A percentile compares a stretch with the other conserved stretches of the same genome.
Evolutionary conservation across 2,888 invertebrate species (phyloP).

Genomic region (Epinotia ramella): DNA sequence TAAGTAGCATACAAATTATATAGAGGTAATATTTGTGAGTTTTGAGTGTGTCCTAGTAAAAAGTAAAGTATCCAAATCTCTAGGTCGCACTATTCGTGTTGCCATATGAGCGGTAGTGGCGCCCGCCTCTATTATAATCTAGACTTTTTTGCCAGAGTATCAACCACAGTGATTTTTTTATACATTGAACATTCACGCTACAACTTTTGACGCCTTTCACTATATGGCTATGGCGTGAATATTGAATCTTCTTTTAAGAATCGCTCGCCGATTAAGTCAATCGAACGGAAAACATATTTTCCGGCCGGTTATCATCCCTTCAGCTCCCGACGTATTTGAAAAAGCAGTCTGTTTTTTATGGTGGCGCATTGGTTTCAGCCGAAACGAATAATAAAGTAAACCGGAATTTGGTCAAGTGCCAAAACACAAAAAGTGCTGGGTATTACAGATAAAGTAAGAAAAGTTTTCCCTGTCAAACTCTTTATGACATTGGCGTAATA

Average conservation of each 20-base stretch:
- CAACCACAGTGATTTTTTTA: background rate
- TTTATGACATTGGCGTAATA: too few species aligned
- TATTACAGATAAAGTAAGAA: too few species aligned
- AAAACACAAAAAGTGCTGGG: background rate
- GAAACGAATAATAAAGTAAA: background rate
- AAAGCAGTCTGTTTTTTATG: background rate
- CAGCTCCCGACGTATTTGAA: slow-evolving; percentile 1
- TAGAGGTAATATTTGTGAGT: too few species aligned
- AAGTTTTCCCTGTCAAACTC: too few species aligned
- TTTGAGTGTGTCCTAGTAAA: too few species aligned
- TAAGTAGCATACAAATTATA: too few species aligned
- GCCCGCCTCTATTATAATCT: too few species aligned
- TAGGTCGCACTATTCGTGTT: too few species aligned
- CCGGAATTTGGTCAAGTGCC: background rate
- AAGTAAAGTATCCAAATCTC: too few species aligned
- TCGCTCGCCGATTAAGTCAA: slow-evolving; percentile 18
- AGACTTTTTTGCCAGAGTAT: background rate
- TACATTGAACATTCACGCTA: background rate
- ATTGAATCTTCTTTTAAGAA: slow-evolving; percentile 11
- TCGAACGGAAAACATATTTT: slow-evolving; percentile 40
- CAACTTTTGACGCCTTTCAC: background rate
- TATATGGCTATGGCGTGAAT: background rate
- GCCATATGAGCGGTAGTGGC: too few species aligned
- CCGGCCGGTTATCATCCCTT: slow-evolving; percentile 18
- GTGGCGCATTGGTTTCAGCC: background rate